These are phyloP conservation scores for Danio aesculapii DNA, from an alignment of 2,797 vertebrate genomes.

Conservation along the genomic window DNA sequence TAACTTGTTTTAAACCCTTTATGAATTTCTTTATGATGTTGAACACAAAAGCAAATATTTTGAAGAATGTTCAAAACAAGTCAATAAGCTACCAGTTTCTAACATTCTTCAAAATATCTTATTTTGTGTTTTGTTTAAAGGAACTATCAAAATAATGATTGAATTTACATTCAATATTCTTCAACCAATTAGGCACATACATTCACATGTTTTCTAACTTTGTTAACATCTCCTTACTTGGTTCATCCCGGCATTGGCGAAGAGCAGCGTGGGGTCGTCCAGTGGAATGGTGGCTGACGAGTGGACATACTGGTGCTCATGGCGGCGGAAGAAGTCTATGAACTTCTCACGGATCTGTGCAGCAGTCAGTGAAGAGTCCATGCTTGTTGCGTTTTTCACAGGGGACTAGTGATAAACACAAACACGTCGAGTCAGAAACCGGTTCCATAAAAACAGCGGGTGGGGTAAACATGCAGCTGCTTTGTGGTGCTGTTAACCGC, in stretches of 20 bases:
- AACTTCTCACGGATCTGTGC: conserved; percentile 93
- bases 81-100: too few relatives aligned
- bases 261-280: conserved; percentile 97
- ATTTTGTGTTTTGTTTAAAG: too few relatives aligned
- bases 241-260: conserved; percentile 99
- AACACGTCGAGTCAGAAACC: conserved; percentile 24
- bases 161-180: not conserved
- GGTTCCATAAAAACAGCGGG: not conserved
- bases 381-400: conserved; percentile 71
- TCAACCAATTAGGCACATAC: not conserved
- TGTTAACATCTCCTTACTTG: conserved; percentile 81
- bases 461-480: conserved; percentile 7
- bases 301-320: conserved; percentile 93
- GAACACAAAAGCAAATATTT: too few relatives aligned
- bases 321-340: conserved; percentile 90
- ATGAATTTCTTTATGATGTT: too few relatives aligned
- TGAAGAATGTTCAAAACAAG: too few relatives aligned
- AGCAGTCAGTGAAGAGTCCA: conserved; percentile 87
- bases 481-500: not conserved
- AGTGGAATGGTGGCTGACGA: conserved; percentile 91
- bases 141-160: too few relatives aligned
- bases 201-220: not conserved
- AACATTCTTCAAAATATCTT: too few relatives aligned
- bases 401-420: conserved; percentile 46
- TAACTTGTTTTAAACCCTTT: too few relatives aligned